Conservation (phyloP, 2,888 invertebrate genomes). For the Euproctis similis region DNA sequence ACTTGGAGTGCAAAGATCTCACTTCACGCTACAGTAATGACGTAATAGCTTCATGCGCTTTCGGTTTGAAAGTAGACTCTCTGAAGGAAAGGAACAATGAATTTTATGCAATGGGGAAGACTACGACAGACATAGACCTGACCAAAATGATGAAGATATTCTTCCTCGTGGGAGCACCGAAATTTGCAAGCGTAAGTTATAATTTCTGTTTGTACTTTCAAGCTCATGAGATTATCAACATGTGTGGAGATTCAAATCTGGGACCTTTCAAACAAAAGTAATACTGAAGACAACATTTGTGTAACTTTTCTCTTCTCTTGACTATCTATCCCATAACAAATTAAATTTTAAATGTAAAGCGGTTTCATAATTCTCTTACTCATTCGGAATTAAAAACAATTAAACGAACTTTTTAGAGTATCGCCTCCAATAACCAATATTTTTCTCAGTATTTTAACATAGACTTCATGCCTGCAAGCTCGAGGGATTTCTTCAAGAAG, state of each 20-base stretch:
- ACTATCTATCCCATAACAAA: neutral
- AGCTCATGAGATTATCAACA: neutral
- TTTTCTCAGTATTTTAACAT: slow-evolving; percentile 22
- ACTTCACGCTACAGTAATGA: slow-evolving; percentile 67
- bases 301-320: neutral
- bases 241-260: too few species aligned
- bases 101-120: slow-evolving; percentile 68
- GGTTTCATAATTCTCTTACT: neutral
- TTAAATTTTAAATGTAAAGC: neutral
- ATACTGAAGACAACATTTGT: neutral
- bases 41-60: slow-evolving; percentile 70
- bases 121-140: slow-evolving; percentile 47
- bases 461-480: slow-evolving; percentile 20
- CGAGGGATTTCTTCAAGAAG: slow-evolving; percentile 38
- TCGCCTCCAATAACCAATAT: neutral
- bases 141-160: slow-evolving; percentile 25
- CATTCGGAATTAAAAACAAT: neutral
- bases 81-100: slow-evolving; percentile 63
- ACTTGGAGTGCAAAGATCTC: slow-evolving; percentile 56
- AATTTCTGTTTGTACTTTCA: neutral
- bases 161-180: slow-evolving; percentile 21
- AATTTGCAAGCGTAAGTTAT: slow-evolving; percentile 23
- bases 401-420: neutral
- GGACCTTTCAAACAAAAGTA: too few species aligned
- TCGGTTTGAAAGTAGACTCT: slow-evolving; percentile 73